These are phyloP conservation scores for Halocaridina rubra DNA, from an alignment of 2,888 invertebrate genomes.

Conservation along the genomic window DNA sequence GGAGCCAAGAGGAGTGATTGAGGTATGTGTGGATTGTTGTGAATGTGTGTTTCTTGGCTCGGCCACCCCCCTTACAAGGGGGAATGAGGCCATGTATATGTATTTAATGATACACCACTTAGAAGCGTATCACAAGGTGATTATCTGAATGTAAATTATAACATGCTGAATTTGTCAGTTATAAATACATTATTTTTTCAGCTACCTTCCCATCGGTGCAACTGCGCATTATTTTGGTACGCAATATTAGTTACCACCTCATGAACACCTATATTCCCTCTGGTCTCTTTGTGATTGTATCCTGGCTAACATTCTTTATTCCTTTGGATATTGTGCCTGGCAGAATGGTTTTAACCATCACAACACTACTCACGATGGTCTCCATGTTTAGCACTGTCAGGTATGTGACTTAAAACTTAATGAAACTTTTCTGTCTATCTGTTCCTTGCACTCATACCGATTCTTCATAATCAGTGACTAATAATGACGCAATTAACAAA, in stretches of 20 bases:
- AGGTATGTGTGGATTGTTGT: background rate
- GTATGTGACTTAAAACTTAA: conserved; percentile 66
- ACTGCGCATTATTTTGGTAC: conserved; percentile 70
- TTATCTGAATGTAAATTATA: too few relatives aligned
- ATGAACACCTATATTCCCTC: conserved; percentile 77
- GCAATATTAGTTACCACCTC: conserved; percentile 75
- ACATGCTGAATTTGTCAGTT: too few relatives aligned
- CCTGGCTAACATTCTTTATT: conserved; percentile 77
- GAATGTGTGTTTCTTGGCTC: background rate
- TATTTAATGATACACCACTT: too few relatives aligned
- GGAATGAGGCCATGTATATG: too few relatives aligned
- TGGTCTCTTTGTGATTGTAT: conserved; percentile 76
- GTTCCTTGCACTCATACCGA: too few relatives aligned
- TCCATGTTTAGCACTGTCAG: conserved; percentile 78
- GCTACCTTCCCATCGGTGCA: conserved; percentile 70
- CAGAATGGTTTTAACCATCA: conserved; percentile 76
- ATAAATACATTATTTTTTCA: background rate
- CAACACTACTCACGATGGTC: conserved; percentile 75
- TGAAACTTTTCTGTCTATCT: background rate
- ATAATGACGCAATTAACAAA: too few relatives aligned
- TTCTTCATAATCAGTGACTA: too few relatives aligned
- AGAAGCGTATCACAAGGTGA: too few relatives aligned
- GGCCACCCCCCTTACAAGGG: background rate
- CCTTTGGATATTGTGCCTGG: conserved; percentile 77
- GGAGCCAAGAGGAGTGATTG: too few relatives aligned